Conservation (phyloP, 2,113 vertebrate genomes). For the Lepus timidus region DNA sequence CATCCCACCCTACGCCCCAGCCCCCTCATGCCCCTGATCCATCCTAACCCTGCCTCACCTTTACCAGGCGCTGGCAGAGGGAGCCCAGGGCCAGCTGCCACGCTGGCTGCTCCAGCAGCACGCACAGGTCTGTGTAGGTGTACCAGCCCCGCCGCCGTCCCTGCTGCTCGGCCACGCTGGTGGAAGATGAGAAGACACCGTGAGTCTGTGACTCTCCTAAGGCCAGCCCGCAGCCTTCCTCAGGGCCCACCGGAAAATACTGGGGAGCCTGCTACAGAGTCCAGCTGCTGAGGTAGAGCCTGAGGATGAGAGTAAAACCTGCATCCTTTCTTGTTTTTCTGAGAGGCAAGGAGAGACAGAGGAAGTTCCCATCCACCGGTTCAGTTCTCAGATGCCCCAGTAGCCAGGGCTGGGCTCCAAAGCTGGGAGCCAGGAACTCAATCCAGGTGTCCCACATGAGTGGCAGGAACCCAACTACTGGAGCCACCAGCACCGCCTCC, state of each 20-base stretch:
- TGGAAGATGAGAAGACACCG: not conserved
- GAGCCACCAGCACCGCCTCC: too few relatives aligned
- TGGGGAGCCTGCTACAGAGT: not conserved
- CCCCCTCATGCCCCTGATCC: not conserved
- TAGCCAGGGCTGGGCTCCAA: too few relatives aligned
- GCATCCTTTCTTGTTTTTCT: not conserved
- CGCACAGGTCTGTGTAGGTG: constrained; percentile 97
- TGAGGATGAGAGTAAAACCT: not conserved
- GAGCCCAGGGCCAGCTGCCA: constrained; percentile 93
- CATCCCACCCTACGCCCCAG: not conserved
- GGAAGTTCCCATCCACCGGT: too few relatives aligned
- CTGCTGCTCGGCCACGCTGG: constrained; percentile 95
- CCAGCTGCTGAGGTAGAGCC: not conserved
- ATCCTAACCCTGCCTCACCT: constrained; percentile 88
- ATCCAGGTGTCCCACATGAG: too few relatives aligned
- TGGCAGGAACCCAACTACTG: too few relatives aligned
- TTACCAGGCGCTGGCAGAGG: constrained; percentile 94
- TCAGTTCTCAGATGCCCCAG: too few relatives aligned
- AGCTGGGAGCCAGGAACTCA: too few relatives aligned
- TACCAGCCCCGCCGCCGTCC: constrained; percentile 97
- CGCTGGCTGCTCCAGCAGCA: constrained; percentile 94
- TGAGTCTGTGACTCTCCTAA: not conserved
- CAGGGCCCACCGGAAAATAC: not conserved
- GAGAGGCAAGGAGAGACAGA: not conserved
- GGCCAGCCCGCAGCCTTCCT: not conserved